Conservation (phyloP, 2,113 vertebrate species). For the Lethenteron reissneri region DNA sequence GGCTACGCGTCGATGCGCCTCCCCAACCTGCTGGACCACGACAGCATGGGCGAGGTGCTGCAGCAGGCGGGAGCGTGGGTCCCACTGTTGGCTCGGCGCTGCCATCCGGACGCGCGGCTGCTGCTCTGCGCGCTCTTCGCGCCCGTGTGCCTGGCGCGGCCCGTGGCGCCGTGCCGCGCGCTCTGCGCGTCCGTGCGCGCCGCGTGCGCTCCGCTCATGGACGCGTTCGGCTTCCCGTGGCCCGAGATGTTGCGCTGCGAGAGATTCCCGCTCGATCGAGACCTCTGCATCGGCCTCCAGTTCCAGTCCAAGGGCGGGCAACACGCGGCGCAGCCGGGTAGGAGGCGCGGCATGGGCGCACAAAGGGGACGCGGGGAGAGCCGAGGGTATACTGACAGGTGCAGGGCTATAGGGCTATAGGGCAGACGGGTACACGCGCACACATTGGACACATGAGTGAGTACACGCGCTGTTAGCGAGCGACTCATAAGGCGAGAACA, state of each 20-base stretch:
- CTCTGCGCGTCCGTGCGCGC: conserved; percentile 34
- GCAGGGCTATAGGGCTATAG: no score
- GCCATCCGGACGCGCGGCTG: conserved; percentile 36
- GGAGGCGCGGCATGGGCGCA: no score
- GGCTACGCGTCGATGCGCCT: conserved; percentile 38
- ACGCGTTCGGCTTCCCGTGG: conserved; percentile 42
- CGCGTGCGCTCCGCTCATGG: conserved; percentile 40
- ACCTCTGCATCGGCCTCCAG: conserved; percentile 25
- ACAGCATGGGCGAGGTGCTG: conserved; percentile 28
- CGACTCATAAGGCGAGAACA: no score
- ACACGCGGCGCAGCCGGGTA: no score
- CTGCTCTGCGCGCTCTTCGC: conserved; percentile 45
- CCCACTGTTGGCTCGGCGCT: conserved; percentile 32
- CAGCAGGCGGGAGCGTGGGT: conserved; percentile 40
- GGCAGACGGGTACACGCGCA: no score
- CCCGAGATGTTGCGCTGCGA: conserved; percentile 41
- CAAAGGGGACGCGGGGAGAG: no score
- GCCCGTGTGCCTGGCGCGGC: conserved; percentile 27
- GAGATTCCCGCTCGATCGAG: conserved; percentile 26
- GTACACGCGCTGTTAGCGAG: no score
- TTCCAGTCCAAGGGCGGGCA: neutral
- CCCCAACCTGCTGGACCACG: conserved; percentile 42
- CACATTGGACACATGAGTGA: no score
- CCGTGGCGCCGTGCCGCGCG: conserved; percentile 27
- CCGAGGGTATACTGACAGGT: no score